Evolutionary conservation across 2,888 invertebrate genomes (phyloP).

Genomic region (Isotomurus palustris): DNA sequence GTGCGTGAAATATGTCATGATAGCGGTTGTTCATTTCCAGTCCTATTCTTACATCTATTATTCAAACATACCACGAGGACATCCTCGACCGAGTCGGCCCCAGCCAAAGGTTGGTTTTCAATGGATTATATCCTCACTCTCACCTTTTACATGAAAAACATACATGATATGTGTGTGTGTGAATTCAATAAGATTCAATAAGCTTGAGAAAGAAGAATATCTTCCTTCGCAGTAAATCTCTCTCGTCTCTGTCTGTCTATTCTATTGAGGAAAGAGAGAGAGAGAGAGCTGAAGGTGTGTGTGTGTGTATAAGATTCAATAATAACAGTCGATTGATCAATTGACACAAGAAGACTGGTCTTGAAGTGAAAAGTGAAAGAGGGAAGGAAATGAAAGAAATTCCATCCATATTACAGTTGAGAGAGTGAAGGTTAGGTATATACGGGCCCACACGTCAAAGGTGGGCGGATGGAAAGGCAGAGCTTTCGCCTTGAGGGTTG

Average conservation of each 20-base stretch:
- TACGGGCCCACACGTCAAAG: too few species aligned
- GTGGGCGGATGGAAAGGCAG: too few species aligned
- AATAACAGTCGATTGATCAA: constrained; percentile 2
- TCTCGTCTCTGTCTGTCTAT: background rate
- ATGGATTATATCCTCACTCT: too few species aligned
- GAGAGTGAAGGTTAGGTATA: too few species aligned
- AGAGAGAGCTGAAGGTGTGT: background rate
- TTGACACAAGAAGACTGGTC: background rate
- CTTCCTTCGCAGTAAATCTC: too few species aligned
- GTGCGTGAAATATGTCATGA: constrained; percentile 40
- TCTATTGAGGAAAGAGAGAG: background rate
- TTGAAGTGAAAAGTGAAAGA: background rate
- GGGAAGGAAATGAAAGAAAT: background rate
- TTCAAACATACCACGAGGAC: background rate
- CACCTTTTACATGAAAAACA: background rate
- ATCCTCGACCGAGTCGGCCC: too few species aligned
- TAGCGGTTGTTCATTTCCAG: constrained; percentile 8
- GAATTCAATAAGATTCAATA: too few species aligned
- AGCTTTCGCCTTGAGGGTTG: too few species aligned
- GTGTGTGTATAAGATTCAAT: background rate
- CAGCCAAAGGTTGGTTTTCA: too few species aligned
- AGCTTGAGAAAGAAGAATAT: too few species aligned
- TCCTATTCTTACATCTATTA: background rate
- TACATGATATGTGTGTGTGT: background rate
- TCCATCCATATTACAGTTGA: background rate